Evolutionary conservation across 2,797 vertebrate species (phyloP), one percentile per base, ranked within the genome.

Genomic region (Vespertilio murinus): DNA sequence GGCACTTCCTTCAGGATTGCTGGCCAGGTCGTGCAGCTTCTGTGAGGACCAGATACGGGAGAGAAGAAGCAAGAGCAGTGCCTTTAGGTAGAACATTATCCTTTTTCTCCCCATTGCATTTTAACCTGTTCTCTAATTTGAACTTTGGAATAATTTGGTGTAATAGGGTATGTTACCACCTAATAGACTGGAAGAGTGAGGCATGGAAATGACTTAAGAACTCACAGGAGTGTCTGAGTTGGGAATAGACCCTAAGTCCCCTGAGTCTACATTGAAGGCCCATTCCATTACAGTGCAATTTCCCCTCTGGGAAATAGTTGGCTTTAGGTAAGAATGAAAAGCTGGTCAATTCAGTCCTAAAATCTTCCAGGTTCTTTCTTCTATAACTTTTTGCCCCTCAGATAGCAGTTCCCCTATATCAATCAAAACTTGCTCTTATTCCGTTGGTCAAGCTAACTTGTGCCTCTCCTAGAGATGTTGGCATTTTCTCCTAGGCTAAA

Each of bases 51-150:
- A 40, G 16, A 9, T 10, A 8, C 8, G 49, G 38, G 56, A 74
- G 56, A 79, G 49, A 42, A 69, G 75, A 71, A 47, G 28, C 25
- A 5, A 38, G 10, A 82, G 35, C 12, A 30, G 20, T 54, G 56
- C 14, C 80, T 83, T 45, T 33, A 91, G 71, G 65, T 40, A 77
- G 71, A 88, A 56, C 0, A 2, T 10, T 56, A 2, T 64, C 30
- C 65, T 56, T 17, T 88, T 78, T 75, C 52, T 71, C 40, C 47
- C 54, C 7, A 42, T 23, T 61, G 30, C 18, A 45, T 67, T 70
- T 90, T 67, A 17, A 82, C 45, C 49, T 93, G 5, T 59, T 93
- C 71, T 74, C 42, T 91, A 64, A 75, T 75, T 86, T 69, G 49
- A 75, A 47, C 10, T 74, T 96, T 59, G 74, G 64, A 54, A 83